Evolutionary conservation across 2,797 vertebrate species (phyloP), one percentile per base, ranked within the genome.

Genomic region (Babyrousa celebensis): DNA sequence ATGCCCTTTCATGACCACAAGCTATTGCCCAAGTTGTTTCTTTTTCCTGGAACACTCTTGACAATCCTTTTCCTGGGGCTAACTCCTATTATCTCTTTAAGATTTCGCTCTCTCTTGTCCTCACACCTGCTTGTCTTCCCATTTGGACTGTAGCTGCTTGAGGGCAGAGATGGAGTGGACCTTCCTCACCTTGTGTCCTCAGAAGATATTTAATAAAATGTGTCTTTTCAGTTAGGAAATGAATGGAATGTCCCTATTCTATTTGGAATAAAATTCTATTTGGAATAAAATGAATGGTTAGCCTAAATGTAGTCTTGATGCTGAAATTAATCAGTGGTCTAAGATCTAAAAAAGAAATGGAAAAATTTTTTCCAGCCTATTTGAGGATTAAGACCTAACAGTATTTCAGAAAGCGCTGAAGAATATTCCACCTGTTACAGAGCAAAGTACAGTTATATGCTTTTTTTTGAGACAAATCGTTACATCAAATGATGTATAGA

Each of bases 281-380:
- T 89, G 84, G 12, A 60, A 63, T 92, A 78, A 94, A 70, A 20
- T 83, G 18, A 95, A 62, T 70, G 40, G 62, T 77, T 84, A 93
- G 36, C n/a, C 16, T 93, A 89, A 78, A 71, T 72, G 86, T 56
- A 91, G 43, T 58, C 29, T 32, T 58, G 29, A 32, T 29, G 32
- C 4, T 78, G 56, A 78, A 78, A 78, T 58, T 56, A n/a, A n/a
- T 54, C 17, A 58, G 0, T 58, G 32, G 52, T n/a, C 12, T 78
- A 58, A 58, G 54, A 32, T 78, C 75, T 78, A 78, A 78, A 29
- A 78, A 32, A 23, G 75, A 78, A 56, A 58, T 1, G 23, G 75
- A 78, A 78, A 78, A 78, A 9, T 32, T 21, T 78, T 56, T 78
- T 56, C n/a, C 52, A 78, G 6, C 32, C 52, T 56, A 58, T 29